Conservation (phyloP, 2,888 invertebrate genomes). For the Sesia bembeciformis region DNA sequence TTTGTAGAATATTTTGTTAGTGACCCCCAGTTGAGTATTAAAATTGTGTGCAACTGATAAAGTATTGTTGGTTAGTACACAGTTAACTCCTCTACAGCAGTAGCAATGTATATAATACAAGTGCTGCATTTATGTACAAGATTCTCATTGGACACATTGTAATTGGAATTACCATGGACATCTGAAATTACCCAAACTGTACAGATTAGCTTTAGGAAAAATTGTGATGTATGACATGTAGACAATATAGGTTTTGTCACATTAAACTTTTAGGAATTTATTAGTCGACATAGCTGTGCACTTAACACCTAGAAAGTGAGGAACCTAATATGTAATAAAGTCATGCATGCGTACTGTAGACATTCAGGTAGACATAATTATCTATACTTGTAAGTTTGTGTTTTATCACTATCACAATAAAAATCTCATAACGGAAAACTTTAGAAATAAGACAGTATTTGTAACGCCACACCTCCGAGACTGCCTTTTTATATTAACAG, state of each 20-base stretch:
- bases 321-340: slow-evolving; percentile 42
- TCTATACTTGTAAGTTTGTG: slow-evolving; percentile 60
- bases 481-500: slow-evolving; percentile 71
- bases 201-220: slow-evolving; percentile 74
- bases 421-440: slow-evolving; percentile 71
- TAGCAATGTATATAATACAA: slow-evolving; percentile 64
- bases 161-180: slow-evolving; percentile 51
- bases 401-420: slow-evolving; percentile 69
- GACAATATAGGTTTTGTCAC: slow-evolving; percentile 74
- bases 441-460: slow-evolving; percentile 71
- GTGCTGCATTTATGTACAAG: slow-evolving; percentile 33
- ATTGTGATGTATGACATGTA: slow-evolving; percentile 76
- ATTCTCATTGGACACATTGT: slow-evolving; percentile 31
- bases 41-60: slow-evolving; percentile 48
- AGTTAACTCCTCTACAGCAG: slow-evolving; percentile 24
- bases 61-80: slow-evolving; percentile 31
- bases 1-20: slow-evolving; percentile 58
- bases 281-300: slow-evolving; percentile 66
- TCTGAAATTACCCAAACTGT: slow-evolving; percentile 59
- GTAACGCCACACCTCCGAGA: slow-evolving; percentile 71
- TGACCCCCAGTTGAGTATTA: slow-evolving; percentile 34
- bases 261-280: slow-evolving; percentile 61
- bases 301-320: slow-evolving; percentile 57
- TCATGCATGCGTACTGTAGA: slow-evolving; percentile 65
- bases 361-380: slow-evolving; percentile 52